A percentile compares a stretch with the other conserved stretches of the same genome.
phyloP scores from a whole-genome alignment of 2,888 invertebrate species.

The Cerastis rubricosa region DNA sequence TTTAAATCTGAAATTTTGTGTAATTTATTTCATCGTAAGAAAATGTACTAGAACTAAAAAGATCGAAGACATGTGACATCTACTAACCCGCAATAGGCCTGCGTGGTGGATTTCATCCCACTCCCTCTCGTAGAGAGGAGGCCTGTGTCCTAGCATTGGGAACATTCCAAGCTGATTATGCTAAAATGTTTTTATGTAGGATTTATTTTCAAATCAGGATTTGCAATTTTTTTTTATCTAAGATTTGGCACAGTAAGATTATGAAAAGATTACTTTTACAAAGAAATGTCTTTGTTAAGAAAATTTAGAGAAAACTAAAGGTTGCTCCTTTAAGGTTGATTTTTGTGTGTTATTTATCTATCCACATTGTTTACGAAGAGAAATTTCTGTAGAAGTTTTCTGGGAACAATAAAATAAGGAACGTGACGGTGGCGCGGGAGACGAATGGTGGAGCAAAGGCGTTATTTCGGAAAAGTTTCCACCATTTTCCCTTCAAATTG shows the following conservation, averaged over 20 bases:
- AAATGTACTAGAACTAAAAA: too few species aligned
- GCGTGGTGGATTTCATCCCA: too few species aligned
- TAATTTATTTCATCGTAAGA: too few species aligned
- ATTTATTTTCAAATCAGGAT: too few species aligned
- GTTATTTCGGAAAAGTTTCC: constrained; percentile 73
- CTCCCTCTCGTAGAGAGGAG: too few species aligned
- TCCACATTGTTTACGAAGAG: constrained; percentile 67
- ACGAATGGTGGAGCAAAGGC: constrained; percentile 69
- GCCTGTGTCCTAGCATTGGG: too few species aligned
- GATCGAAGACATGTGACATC: too few species aligned
- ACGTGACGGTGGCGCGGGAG: constrained; percentile 72
- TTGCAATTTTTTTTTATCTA: neutral
- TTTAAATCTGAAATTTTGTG: neutral
- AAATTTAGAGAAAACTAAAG: neutral
- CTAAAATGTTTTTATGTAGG: too few species aligned
- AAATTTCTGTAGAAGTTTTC: constrained; percentile 71
- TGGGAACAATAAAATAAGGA: constrained; percentile 75
- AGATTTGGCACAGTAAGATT: neutral
- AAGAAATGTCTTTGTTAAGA: neutral
- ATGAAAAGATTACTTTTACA: neutral
- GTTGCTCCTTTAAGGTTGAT: constrained; percentile 30
- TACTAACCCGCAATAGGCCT: too few species aligned
- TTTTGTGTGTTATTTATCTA: constrained; percentile 59
- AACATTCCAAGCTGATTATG: too few species aligned
- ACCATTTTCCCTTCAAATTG: constrained; percentile 71